A percentile compares a stretch with the other conserved stretches of the same genome.
Evolutionary conservation across 2,113 vertebrate species (phyloP).

Genomic region (Forbesichthys papilliferus): DNA sequence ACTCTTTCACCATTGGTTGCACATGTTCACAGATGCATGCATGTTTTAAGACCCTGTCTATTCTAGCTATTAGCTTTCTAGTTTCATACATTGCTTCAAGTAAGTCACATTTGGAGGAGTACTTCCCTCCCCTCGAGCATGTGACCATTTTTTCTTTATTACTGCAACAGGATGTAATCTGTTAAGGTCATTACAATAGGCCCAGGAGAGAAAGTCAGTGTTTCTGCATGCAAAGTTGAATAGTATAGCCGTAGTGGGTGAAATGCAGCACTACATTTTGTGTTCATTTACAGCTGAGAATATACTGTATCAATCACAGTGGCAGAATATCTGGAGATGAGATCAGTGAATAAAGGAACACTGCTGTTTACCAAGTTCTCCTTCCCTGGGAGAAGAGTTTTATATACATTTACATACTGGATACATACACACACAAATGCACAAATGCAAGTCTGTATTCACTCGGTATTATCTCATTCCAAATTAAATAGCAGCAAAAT

Average conservation of each 20-base stretch:
- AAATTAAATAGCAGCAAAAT: background rate
- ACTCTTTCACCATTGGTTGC: no score
- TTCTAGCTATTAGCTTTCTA: no score
- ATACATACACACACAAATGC: no score
- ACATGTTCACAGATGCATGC: no score
- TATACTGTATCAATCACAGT: conserved; percentile 41
- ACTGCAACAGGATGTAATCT: conserved; percentile 40
- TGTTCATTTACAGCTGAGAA: conserved; percentile 28
- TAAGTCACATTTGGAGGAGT: background rate
- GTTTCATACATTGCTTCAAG: no score
- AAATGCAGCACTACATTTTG: conserved; percentile 34
- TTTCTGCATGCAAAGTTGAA: conserved; percentile 37
- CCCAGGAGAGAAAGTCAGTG: conserved; percentile 36
- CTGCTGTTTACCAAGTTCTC: no score
- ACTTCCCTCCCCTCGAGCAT: conserved; percentile 8
- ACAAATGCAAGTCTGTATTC: background rate
- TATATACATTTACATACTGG: no score
- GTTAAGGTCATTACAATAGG: conserved; percentile 40
- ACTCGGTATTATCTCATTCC: background rate
- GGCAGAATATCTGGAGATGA: conserved; percentile 33
- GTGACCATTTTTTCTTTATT: conserved; percentile 11
- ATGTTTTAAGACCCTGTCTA: no score
- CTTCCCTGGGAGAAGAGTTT: no score
- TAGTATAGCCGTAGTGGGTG: conserved; percentile 11
- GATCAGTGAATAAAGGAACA: conserved; percentile 12